Evolutionary conservation across 2,888 invertebrate genomes (phyloP).

Genomic region (Lepidochrysops patricia): DNA sequence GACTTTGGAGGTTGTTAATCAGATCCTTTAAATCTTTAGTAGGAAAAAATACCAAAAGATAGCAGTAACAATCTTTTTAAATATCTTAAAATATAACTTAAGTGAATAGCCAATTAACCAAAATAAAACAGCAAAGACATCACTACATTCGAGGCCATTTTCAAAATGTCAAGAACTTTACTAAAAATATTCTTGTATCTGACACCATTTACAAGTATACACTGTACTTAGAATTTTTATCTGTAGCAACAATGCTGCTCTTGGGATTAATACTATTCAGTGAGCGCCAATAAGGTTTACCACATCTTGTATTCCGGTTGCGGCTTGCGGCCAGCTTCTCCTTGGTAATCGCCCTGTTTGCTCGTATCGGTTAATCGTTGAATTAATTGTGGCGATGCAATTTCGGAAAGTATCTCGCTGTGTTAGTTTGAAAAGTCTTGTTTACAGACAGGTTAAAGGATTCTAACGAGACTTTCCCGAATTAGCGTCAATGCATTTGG

Average conservation of each 20-base stretch:
- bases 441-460: not conserved
- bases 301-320: constrained; percentile 6
- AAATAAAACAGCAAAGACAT: not conserved
- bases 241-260: not conserved
- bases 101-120: too few species aligned
- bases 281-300: constrained; percentile 2
- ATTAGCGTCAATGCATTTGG: not conserved
- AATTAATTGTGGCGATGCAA: constrained; percentile 1
- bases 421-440: not conserved
- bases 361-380: not conserved
- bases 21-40: too few species aligned
- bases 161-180: not conserved
- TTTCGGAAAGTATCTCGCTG: not conserved
- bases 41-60: too few species aligned
- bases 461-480: not conserved
- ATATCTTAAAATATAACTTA: too few species aligned
- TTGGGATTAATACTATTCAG: not conserved
- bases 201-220: not conserved
- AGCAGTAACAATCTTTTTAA: too few species aligned
- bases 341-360: not conserved
- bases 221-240: not conserved
- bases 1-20: too few species aligned
- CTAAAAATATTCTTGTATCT: not conserved
- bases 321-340: not conserved
- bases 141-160: not conserved